Evolutionary conservation across 2,113 vertebrate species (phyloP), one percentile per base, ranked within the genome.

Genomic region (Nesoenas mayeri): DNA sequence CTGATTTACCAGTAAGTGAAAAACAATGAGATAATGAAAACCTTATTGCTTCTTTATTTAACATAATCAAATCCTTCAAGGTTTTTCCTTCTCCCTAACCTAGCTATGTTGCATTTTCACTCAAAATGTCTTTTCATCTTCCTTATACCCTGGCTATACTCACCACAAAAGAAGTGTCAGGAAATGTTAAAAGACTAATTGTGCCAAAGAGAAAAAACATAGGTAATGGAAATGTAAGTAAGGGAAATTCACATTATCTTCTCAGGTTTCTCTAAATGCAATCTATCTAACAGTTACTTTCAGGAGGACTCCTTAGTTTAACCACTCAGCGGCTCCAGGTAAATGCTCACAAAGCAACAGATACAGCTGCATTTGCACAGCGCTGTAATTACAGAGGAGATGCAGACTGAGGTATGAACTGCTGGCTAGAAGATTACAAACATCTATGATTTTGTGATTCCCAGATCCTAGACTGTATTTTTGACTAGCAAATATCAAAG

Each of bases 21-120:
- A 93, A 94, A 57, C 42, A 92, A 58, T 47, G 64, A 85, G 44
- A 82, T 73, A 91, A 91, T 79, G 22, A 32, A 88, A 91, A 89
- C 14, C 53, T 79, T 66, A 82, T 18, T 85, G 29, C 16, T 82
- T 60, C 18, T 91, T 88, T 64, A 36, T 57, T 93, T 66, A 90
- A 57, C 25, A 32, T 77, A 48, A 77, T 70, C 15, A 66, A 77
- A 62, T 62, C 50, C n/a, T 77, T 69, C 32, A 79, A 61, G 36
- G 31, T 14, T 80, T 85, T 85, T 72, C 54, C 32, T 57, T 50
- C 16, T 57, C 50, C 56, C 44, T 93, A 82, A 57, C 48, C 16
- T 32, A 80, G 18, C 44, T 60, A 26, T 19, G 56, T 10, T 70
- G 50, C 74, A 48, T 44, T 8, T 64, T 75, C 53, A 61, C 24